phyloP scores from a whole-genome alignment of 2,113 vertebrate genomes.

The Boleophthalmus pectinirostris region DNA sequence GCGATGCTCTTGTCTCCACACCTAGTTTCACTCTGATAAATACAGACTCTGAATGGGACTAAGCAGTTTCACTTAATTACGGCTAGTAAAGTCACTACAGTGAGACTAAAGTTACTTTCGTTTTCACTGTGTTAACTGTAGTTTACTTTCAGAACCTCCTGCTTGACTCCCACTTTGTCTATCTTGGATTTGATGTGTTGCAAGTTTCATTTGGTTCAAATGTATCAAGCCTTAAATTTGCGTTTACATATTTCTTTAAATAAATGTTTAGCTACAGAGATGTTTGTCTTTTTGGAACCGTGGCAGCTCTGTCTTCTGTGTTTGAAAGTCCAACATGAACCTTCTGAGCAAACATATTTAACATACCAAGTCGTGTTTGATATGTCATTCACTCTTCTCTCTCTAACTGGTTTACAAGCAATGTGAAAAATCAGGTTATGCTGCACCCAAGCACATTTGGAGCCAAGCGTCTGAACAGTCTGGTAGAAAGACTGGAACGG shows the following conservation, averaged over 20 bases:
- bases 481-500: slow-evolving; percentile 57
- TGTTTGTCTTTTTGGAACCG: neutral
- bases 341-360: slow-evolving; percentile 8
- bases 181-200: neutral
- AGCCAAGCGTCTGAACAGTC: slow-evolving; percentile 1
- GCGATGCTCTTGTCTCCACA: neutral
- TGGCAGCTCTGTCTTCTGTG: neutral
- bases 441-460: slow-evolving; percentile 6
- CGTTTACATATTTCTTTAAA: too few relatives aligned
- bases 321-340: neutral
- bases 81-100: neutral
- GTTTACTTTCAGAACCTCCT: neutral
- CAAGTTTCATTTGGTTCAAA: neutral
- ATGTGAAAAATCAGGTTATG: slow-evolving; percentile 12
- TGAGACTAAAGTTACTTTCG: neutral
- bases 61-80: neutral
- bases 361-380: neutral
- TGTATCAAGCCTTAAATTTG: neutral
- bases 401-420: slow-evolving; percentile 9
- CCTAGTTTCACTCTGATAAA: neutral
- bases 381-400: neutral
- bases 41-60: neutral
- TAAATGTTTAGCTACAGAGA: neutral
- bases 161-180: neutral
- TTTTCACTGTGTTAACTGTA: neutral